Evolutionary conservation across 2,888 invertebrate genomes (phyloP), one percentile per base, ranked within the genome.

Genomic region (Drosophila melanosoma): DNA sequence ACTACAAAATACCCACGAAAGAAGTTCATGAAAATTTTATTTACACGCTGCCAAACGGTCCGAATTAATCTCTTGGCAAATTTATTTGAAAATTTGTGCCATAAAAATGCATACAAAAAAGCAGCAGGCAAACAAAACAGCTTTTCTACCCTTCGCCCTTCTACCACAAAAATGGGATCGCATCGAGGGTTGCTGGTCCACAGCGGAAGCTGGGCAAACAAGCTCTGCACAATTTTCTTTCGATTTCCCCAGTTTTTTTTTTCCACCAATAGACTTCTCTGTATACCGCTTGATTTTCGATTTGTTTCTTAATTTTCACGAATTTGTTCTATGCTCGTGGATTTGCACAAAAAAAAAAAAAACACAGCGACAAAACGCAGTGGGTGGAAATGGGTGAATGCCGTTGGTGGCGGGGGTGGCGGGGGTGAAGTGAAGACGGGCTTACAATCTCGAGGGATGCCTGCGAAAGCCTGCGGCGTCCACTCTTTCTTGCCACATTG

Each of bases 21-120:
- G 82, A 83, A 85, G 87, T 85, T 88, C 88, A 89, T 89, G 85
- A 85, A 85, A 88, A 86, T 88, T 90, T 82, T 87, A 87, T 87
- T 87, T 87, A 87, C 87, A 87, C 87, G 80, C 84, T 89, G 87
- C 89, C 87, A 87, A 87, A 90, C 87, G 90, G 82, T 74, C 84
- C 89, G 87, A 84, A 89, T 90, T 90, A 87, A 87, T 87, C 89
- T 87, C 82, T 90, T 87, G 87, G 85, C 75, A 87, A 87, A 87
- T 87, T 87, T 87, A 90, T 87, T 87, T 87, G 75, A 87, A 89
- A 86, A 87, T 87, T 56, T 56, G 82, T 90, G 87, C 87, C 90
- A 90, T 89, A 89, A 89, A 87, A 87, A 87, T 87, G 90, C 86
- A 86, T 89, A 76, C 82, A 83, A 68, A 74, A 74, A 61, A 70